Evolutionary conservation across 2,797 vertebrate species (phyloP).

Genomic region (Chelonia mydas): DNA sequence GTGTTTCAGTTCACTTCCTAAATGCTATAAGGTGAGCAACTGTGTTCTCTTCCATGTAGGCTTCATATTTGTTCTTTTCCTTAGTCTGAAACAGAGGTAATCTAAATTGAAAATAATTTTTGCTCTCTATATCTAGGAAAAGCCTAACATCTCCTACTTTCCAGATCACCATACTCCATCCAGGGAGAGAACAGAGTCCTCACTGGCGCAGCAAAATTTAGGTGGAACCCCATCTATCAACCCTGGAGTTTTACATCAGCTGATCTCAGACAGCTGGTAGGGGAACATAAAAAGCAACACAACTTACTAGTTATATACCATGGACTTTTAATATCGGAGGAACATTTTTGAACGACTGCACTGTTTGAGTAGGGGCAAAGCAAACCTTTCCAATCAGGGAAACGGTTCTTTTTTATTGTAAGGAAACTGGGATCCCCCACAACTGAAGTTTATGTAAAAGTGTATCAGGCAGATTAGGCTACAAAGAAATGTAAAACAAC

Average conservation of each 20-base stretch:
- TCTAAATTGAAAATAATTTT: neutral
- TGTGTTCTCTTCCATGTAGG: neutral
- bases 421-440: slow-evolving; percentile 63
- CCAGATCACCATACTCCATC: neutral
- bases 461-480: slow-evolving; percentile 59
- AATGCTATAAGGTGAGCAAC: neutral
- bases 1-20: neutral
- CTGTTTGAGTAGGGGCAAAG: slow-evolving; percentile 33
- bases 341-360: slow-evolving; percentile 42
- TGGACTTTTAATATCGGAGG: slow-evolving; percentile 68
- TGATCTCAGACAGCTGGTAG: neutral
- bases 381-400: slow-evolving; percentile 70
- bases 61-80: neutral
- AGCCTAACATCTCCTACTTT: neutral
- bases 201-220: neutral
- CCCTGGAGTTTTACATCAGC: neutral
- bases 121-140: accelerated
- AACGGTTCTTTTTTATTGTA: slow-evolving; percentile 51
- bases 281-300: slow-evolving; percentile 18
- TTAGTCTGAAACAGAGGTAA: neutral
- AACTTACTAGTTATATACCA: slow-evolving; percentile 51
- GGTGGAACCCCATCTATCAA: neutral
- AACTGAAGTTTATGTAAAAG: slow-evolving; percentile 59
- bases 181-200: neutral
- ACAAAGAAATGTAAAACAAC: slow-evolving; percentile 57